Evolutionary conservation across 2,113 vertebrate species (phyloP), one percentile per base, ranked within the genome.

Genomic region (Cepphus grylle): DNA sequence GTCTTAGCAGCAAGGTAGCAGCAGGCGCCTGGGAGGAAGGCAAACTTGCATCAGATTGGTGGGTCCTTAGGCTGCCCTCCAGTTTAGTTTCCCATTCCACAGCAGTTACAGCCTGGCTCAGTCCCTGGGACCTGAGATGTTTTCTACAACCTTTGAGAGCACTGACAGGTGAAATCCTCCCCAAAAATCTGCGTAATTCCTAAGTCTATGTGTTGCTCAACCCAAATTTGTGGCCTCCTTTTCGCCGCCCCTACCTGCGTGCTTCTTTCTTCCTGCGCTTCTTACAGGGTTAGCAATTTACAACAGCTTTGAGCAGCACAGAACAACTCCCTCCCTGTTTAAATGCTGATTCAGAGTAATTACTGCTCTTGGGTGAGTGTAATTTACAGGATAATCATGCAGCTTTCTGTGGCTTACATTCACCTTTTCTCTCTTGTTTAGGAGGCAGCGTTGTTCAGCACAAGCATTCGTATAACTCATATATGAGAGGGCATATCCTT

Each of bases 401-500:
- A 66, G 49, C 40, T 92, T 94, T 86, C 62, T 70, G 42, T 80
- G 91, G 67, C 82, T 96, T 63, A 20, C 71, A 58, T 90, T 95
- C 88, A 83, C 92, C 85, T 95, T 88, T 84, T 96, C 86, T 38
- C 53, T 92, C 79, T 92, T 79, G 76, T 88, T 96, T 77, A 77
- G 79, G 71, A 90, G 65, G 63, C 63, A 67, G 71, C 34, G 62
- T 92, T 81, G 74, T 93, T 95, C 92, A 94, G 90, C 88, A 53
- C 85, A 90, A 92, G 72, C 55, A 79, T 89, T 94, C 66, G 0
- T 52, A 59, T n/a, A 93, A 58, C 52, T 94, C 62, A 43, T 42
- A 43, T 88, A 93, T 14, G 50, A 90, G 67, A 96, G 89, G 55
- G 63, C 84, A 92, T 86, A 96, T 94, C 87, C 93, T 92, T 94